Percentiles rank a stretch among this genome's conserved stretches.
phyloP scores from a whole-genome alignment of 2,797 vertebrate species.

The Mycteria americana region DNA sequence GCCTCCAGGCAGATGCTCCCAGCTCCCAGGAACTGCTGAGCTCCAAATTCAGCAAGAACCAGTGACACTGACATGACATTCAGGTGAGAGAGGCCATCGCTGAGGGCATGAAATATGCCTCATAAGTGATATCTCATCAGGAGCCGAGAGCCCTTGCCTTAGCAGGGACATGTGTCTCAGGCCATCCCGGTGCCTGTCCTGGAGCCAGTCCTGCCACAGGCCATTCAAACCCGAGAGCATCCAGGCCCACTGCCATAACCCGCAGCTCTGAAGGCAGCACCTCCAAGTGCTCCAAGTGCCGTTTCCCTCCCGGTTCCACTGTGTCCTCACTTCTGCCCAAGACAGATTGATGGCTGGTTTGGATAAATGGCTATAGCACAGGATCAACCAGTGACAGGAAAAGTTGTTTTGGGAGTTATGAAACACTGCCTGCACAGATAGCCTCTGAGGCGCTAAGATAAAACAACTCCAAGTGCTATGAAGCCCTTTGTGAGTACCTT shows the following conservation, averaged over 20 bases:
- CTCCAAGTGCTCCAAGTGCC: accelerated
- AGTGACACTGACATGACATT: background rate
- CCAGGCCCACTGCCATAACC: background rate
- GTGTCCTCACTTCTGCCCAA: background rate
- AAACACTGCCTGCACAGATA: background rate
- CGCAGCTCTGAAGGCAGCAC: accelerated
- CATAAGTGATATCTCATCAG: background rate
- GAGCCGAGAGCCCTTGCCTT: background rate
- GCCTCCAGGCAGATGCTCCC: constrained; percentile 19
- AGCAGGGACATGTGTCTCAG: background rate
- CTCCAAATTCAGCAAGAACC: constrained; percentile 24
- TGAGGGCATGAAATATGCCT: constrained; percentile 26
- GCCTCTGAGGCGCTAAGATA: background rate
- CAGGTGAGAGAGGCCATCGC: background rate
- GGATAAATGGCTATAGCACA: background rate
- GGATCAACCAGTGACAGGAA: background rate
- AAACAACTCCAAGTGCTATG: accelerated
- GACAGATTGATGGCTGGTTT: background rate
- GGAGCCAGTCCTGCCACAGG: background rate
- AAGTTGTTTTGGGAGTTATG: background rate
- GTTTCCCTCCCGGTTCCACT: background rate
- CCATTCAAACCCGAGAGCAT: background rate
- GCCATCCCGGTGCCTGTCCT: background rate
- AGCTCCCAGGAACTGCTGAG: constrained; percentile 44
- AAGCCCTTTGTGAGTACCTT: background rate